Percentiles rank a stretch among this genome's conserved stretches.
Conservation (phyloP, 2,113 vertebrate genomes). For the Chaenocephalus aceratus region DNA sequence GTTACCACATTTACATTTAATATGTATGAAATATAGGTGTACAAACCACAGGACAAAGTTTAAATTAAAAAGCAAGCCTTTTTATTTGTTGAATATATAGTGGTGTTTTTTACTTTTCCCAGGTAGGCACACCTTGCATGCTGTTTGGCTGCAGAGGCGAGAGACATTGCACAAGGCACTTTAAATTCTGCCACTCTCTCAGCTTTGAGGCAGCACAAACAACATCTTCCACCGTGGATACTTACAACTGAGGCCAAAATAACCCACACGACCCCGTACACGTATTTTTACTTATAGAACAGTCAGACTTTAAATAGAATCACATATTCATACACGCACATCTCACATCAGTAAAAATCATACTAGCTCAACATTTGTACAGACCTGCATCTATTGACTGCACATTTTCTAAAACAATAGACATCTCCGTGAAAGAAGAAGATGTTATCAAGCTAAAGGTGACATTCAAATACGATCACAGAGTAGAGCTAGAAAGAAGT, state of each 20-base stretch:
- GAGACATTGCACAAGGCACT: conserved; percentile 87
- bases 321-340: conserved; percentile 76
- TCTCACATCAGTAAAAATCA: conserved; percentile 80
- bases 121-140: conserved; percentile 72
- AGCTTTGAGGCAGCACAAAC: conserved; percentile 69
- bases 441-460: conserved; percentile 51
- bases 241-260: conserved; percentile 59
- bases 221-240: conserved; percentile 67
- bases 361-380: conserved; percentile 80
- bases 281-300: conserved; percentile 68
- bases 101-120: conserved; percentile 45
- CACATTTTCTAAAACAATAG: conserved; percentile 63
- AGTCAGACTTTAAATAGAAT: conserved; percentile 83
- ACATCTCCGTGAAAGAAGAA: conserved; percentile 53
- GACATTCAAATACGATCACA: conserved; percentile 42
- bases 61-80: conserved; percentile 86
- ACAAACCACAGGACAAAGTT: conserved; percentile 62
- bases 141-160: conserved; percentile 76
- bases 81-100: conserved; percentile 76
- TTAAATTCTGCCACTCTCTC: conserved; percentile 76
- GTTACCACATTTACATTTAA: too few species aligned
- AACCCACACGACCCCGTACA: conserved; percentile 65
- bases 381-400: conserved; percentile 67
- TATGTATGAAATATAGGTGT: not conserved
- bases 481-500: conserved; percentile 38